Base-by-base conservation (phyloP, 1,140 invertebrate species). In the Drosophila aff. region DNA sequence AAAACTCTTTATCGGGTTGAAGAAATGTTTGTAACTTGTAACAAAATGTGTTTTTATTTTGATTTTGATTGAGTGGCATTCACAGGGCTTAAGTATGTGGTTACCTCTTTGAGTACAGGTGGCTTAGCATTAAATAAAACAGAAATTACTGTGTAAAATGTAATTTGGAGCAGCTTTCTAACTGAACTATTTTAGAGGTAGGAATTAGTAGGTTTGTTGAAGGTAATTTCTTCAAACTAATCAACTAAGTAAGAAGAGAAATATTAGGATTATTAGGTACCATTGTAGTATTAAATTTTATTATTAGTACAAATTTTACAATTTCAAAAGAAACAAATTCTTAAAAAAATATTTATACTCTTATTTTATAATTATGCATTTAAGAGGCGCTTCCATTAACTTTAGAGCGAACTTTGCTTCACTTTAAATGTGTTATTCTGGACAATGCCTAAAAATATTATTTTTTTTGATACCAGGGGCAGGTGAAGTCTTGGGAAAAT, bases 401-500 rank as follows among this genome's bases (percentile, higher is more conserved):
- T 33, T 33, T 10, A 33, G 0, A 10, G 3, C 31, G 31, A 33
- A 9, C 4, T 36, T 55, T 40, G 28, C 38, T 16, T n/a, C 2
- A 16, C 9, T 33, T 33, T 33, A 33, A 44, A 21, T 69, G 15
- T 21, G 11, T 21, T 46, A 36, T 59, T 59, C 21, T 40, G 15
- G 13, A 36, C 33, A 21, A 52, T 31, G 8, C 18, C n/a, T 67
- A 38, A 49, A 18, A 13, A 50, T 23, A 47, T 55, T 9, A 21
- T 13, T 47, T 16, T 11, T 36, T 36, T 71, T 11, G 28, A 50
- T 18, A 38, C 4, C 18, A 55, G 52, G 69, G 69, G 31, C 57
- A 77, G 52, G 38, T 69, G 41, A 6, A 53, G 64, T 47, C 46
- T 40, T 52, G 63, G 47, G 47, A 87, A 81, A 87, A 87, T 87